A percentile compares a stretch with the other conserved stretches of the same genome.
Conservation (phyloP, 2,797 vertebrate species). For the Megalops cyprinoides region DNA sequence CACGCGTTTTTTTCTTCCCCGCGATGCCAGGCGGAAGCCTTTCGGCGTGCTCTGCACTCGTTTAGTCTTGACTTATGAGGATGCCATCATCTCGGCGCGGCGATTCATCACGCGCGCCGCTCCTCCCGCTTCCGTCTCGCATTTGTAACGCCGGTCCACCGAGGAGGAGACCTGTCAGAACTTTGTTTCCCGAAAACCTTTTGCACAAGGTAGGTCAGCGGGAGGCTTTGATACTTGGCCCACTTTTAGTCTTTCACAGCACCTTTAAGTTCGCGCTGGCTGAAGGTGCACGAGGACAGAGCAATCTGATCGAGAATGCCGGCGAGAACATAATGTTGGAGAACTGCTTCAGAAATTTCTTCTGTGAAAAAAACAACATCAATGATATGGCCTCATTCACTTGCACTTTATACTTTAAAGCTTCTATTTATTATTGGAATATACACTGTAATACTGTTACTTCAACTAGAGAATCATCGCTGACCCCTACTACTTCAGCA, state of each 20-base stretch:
- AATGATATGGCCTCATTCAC: too few species aligned
- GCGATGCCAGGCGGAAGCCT: constrained; percentile 64
- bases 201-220: constrained; percentile 72
- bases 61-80: constrained; percentile 83
- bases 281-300: constrained; percentile 50
- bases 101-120: constrained; percentile 78
- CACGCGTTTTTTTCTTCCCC: constrained; percentile 45
- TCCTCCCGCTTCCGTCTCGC: constrained; percentile 73
- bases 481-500: too few species aligned
- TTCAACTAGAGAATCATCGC: too few species aligned
- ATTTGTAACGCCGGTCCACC: constrained; percentile 82
- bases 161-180: constrained; percentile 80
- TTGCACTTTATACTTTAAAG: too few species aligned
- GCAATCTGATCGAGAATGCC: neutral
- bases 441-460: too few species aligned
- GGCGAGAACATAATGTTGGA: neutral
- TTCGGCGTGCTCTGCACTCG: constrained; percentile 68
- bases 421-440: too few species aligned
- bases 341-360: neutral
- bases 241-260: constrained; percentile 81
- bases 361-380: too few species aligned
- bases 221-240: constrained; percentile 73
- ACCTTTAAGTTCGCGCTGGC: constrained; percentile 76
- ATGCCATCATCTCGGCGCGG: constrained; percentile 74
- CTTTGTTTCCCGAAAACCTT: constrained; percentile 67